phyloP scores from a whole-genome alignment of 2,113 vertebrate genomes.

The Pseudorasbora parva region DNA sequence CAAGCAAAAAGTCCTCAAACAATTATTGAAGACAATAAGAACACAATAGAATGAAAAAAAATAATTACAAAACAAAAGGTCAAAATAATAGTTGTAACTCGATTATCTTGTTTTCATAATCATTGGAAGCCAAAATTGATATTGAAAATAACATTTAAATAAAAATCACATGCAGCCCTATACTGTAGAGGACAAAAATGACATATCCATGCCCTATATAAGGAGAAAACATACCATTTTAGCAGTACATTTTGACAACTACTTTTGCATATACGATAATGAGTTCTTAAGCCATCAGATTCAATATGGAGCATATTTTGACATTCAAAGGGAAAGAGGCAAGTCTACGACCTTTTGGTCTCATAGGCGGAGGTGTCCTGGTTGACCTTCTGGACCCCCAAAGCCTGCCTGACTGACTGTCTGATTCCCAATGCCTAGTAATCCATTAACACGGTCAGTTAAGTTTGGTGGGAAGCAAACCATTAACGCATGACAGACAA shows the following conservation, averaged over 20 bases:
- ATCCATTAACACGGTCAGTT: conserved; percentile 25
- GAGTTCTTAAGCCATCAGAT: not conserved
- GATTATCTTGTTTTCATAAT: too few relatives aligned
- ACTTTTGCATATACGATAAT: not conserved
- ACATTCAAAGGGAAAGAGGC: not conserved
- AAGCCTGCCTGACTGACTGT: conserved; percentile 17
- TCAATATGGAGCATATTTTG: conserved; percentile 14
- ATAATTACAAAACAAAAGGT: too few relatives aligned
- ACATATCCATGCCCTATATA: conserved; percentile 15
- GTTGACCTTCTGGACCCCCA: conserved; percentile 34
- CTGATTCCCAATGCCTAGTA: conserved; percentile 19
- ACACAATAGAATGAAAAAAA: too few relatives aligned
- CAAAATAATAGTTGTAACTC: too few relatives aligned
- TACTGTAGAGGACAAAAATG: not conserved
- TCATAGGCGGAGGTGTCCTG: conserved; percentile 10
- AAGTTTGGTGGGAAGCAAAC: conserved; percentile 21
- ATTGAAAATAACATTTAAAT: too few relatives aligned
- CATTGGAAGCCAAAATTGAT: too few relatives aligned
- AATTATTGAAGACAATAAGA: too few relatives aligned
- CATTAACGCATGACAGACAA: conserved; percentile 7
- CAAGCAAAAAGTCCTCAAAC: too few relatives aligned
- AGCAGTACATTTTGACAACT: not conserved
- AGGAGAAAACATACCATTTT: not conserved
- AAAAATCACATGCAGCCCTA: too few relatives aligned
- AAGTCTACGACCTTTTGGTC: not conserved